These are phyloP conservation scores for Epistrophe grossulariae DNA, from an alignment of 2,888 invertebrate species.

Conservation along the genomic window DNA sequence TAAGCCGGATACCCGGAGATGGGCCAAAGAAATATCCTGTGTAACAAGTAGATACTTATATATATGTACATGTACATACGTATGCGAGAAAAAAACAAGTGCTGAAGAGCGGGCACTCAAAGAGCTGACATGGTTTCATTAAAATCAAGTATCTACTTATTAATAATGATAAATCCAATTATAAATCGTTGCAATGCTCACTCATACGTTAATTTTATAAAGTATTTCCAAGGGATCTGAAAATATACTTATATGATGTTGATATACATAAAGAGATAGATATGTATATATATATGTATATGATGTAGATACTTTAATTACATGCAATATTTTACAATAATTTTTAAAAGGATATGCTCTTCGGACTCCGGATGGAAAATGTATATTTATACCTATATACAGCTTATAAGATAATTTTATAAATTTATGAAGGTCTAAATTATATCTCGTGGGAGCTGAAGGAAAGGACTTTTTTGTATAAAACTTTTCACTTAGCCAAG, in stretches of 20 bases:
- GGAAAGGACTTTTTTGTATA: conserved; percentile 1
- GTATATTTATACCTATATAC: too few relatives aligned
- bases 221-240: conserved; percentile 38
- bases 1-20: conserved; percentile 11
- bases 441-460: background rate
- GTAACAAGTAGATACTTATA: conserved; percentile 22
- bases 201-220: conserved; percentile 53
- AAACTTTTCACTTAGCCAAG: conserved; percentile 1
- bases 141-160: conserved; percentile 69
- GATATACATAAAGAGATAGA: background rate
- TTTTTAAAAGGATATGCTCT: conserved; percentile 9
- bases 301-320: conserved; percentile 8
- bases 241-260: background rate
- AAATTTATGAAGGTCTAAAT: conserved; percentile 1
- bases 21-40: conserved; percentile 27
- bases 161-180: conserved; percentile 71
- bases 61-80: background rate
- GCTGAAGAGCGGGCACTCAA: conserved; percentile 50
- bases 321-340: conserved; percentile 24
- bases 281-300: background rate
- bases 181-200: conserved; percentile 57
- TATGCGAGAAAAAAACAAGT: conserved; percentile 39
- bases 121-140: conserved; percentile 71
- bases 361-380: background rate
- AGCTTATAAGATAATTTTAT: conserved; percentile 12